These are phyloP conservation scores for Plotosus lineatus DNA, from an alignment of 2,113 vertebrate genomes.

Conservation along the genomic window DNA sequence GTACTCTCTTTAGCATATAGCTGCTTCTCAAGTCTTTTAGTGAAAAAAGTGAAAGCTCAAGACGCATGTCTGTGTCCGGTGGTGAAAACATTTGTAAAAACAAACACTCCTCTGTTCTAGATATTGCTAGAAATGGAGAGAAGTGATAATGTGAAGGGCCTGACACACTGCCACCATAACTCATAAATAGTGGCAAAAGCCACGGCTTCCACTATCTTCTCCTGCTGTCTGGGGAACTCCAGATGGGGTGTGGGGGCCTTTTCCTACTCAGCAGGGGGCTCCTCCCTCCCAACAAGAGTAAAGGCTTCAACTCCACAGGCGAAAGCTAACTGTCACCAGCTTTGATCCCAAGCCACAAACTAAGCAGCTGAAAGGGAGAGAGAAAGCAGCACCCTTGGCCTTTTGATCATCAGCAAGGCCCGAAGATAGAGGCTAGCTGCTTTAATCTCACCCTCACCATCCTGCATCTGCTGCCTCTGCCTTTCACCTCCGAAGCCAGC, in stretches of 20 bases:
- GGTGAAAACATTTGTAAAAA: conserved; percentile 64
- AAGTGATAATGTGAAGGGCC: conserved; percentile 63
- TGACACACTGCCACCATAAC: conserved; percentile 66
- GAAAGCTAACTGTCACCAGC: conserved; percentile 78
- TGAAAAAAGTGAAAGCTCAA: conserved; percentile 35
- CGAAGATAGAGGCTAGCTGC: conserved; percentile 52
- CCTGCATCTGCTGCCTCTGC: conserved; percentile 66
- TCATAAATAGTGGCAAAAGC: conserved; percentile 69
- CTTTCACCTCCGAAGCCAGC: conserved; percentile 60
- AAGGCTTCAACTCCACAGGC: conserved; percentile 72
- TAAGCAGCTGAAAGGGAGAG: conserved; percentile 52
- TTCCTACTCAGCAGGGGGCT: conserved; percentile 72
- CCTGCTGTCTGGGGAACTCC: conserved; percentile 64
- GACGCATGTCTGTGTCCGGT: conserved; percentile 52
- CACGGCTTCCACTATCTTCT: conserved; percentile 63
- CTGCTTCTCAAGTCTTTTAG: neutral
- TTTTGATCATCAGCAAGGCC: conserved; percentile 75
- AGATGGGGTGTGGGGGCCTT: conserved; percentile 52
- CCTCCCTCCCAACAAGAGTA: conserved; percentile 67
- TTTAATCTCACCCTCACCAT: conserved; percentile 67
- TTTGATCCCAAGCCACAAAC: conserved; percentile 77
- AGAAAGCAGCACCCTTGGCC: conserved; percentile 67
- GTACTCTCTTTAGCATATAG: neutral
- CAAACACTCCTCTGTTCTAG: conserved; percentile 68
- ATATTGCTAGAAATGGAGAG: conserved; percentile 58